Conservation (phyloP, 1,140 invertebrate genomes). For the Kradibia gibbosae region DNA sequence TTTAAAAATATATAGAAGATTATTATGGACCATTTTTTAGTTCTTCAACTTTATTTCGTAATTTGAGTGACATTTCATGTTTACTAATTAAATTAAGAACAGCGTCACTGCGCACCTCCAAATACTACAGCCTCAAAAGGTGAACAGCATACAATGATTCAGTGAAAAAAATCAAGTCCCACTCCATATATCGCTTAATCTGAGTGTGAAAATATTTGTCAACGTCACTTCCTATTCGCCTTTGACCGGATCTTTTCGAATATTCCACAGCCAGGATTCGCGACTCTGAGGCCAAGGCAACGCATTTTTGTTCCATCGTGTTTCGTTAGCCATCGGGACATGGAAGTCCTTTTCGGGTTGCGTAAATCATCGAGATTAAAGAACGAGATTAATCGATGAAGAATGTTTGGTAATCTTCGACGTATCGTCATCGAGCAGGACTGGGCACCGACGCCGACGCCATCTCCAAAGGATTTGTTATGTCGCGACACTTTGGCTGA, state of each 20-base stretch:
- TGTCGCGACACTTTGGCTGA: not conserved
- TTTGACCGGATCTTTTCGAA: not conserved
- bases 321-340: constrained; percentile 11
- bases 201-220: constrained; percentile 42
- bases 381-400: too few relatives aligned
- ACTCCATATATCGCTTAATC: not conserved
- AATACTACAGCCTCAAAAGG: too few relatives aligned
- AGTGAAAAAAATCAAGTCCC: not conserved
- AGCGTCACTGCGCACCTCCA: too few relatives aligned
- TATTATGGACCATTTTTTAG: not conserved
- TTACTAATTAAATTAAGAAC: too few relatives aligned
- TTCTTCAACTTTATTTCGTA: not conserved
- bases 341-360: constrained; percentile 30
- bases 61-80: too few relatives aligned
- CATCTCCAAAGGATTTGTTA: not conserved
- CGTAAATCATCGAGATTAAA: constrained; percentile 51
- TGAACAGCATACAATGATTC: not conserved
- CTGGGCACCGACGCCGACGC: not conserved
- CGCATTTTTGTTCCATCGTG: constrained; percentile 17
- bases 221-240: not conserved
- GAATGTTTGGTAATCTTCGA: constrained; percentile 47
- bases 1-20: not conserved
- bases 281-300: not conserved
- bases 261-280: constrained; percentile 13
- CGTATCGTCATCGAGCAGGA: constrained; percentile 20